A percentile compares a stretch with the other conserved stretches of the same genome.
These are phyloP conservation scores for Lutjanus erythropterus DNA, from an alignment of 2,113 vertebrate genomes.

Conservation along the genomic window DNA sequence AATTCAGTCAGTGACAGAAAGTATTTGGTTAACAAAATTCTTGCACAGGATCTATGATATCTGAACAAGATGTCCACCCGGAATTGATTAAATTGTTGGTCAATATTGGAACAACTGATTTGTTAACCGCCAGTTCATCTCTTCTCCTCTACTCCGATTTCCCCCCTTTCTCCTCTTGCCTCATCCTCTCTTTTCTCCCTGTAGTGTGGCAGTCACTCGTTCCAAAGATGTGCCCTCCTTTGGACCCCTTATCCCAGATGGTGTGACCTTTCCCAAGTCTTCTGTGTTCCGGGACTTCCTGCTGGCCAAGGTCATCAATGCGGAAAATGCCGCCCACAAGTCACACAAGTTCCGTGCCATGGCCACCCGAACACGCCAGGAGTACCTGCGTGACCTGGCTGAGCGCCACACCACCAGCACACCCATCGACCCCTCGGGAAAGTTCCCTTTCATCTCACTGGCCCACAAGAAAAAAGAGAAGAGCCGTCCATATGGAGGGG, in stretches of 20 bases:
- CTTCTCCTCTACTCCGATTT: not conserved
- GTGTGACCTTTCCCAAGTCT: conserved; percentile 96
- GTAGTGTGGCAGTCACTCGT: conserved; percentile 95
- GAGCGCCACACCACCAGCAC: conserved; percentile 99
- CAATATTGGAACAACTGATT: not conserved
- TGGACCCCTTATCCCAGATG: conserved; percentile 96
- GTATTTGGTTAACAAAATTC: too few species aligned
- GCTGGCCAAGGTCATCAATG: conserved; percentile 97
- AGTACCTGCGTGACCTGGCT: conserved; percentile 97
- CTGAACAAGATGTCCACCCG: not conserved
- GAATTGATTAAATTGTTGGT: not conserved
- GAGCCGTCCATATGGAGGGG: conserved; percentile 90
- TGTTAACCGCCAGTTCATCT: not conserved
- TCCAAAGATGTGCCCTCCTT: conserved; percentile 98
- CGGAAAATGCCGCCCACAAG: conserved; percentile 98
- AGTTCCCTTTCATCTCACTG: conserved; percentile 97
- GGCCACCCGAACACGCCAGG: conserved; percentile 97
- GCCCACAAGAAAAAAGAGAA: conserved; percentile 99
- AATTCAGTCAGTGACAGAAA: too few species aligned
- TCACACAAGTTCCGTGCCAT: conserved; percentile 98
- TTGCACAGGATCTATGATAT: not conserved
- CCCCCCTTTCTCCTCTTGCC: not conserved
- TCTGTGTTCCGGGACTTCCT: conserved; percentile 99
- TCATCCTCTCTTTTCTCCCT: conserved; percentile 28
- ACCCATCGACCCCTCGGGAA: conserved; percentile 96